Evolutionary conservation across 1,140 invertebrate genomes (phyloP), one percentile per base, ranked within the genome.

Genomic region (Calephelis nemesis): DNA sequence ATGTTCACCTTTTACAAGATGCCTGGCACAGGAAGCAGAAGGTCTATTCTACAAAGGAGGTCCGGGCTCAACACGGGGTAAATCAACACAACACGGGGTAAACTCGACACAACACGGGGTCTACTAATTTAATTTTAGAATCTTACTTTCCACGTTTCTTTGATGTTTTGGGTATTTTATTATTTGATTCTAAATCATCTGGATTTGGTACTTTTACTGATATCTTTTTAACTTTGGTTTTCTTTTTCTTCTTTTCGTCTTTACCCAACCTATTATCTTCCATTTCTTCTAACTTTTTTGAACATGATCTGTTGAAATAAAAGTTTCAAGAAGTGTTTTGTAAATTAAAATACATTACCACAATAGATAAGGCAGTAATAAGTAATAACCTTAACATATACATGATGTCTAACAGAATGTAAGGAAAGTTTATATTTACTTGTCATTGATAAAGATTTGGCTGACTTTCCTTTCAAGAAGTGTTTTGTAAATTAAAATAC

Each of bases 201-300:
- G 84, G 75, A 73, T 85, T 90, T 74, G 85, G 84, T 77, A 85
- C 77, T 81, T 92, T 92, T 45, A 88, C 66, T 71, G 81, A 76
- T 48, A 85, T 75, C 75, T 93, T 93, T 76, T 93, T 93, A 7
- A 74, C 69, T 79, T 93, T 93, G 10, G 84, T 77, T 73, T 85
- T 92, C 70, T 92, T 92, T 69, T 88, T 88, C 77, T 92, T 92
- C 62, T 90, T 89, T 62, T 87, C 86, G 7, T 92, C 91, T 73
- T 84, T 91, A 13, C 50, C 79, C 74, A 83, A 88, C 67, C 91
- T 92, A 62, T 77, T 79, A 62, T 83, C 87, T 74, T 91, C 90
- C 47, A 93, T 75, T 73, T 93, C 90, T 79, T 93, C 92, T 67
- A 93, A 78, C 81, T 93, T 94, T 76, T 93, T 93, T 5, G 93